phyloP scores from a whole-genome alignment of 2,888 invertebrate species.

The Vanessa cardui region DNA sequence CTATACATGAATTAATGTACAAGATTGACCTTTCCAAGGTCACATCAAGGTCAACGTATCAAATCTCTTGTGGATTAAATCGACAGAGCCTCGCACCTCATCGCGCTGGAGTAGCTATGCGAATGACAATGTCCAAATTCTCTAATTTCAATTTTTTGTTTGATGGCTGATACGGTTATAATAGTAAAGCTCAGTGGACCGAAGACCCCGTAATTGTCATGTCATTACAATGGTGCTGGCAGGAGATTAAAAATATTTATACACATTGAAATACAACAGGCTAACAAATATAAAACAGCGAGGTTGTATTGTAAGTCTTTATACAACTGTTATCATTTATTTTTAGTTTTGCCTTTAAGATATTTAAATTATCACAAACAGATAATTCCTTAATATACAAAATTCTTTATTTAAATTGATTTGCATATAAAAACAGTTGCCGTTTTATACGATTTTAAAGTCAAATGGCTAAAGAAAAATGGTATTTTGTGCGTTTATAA shows the following conservation, averaged over 20 bases:
- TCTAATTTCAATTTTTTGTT: not conserved
- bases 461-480: not conserved
- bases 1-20: slow-evolving; percentile 37
- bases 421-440: too few relatives aligned
- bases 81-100: not conserved
- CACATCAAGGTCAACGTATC: slow-evolving; percentile 12
- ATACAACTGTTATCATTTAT: not conserved
- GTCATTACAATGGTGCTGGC: slow-evolving; percentile 18
- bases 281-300: slow-evolving; percentile 10
- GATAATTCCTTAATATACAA: too few relatives aligned
- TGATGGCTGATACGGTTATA: not conserved
- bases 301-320: slow-evolving; percentile 8
- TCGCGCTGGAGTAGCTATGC: not conserved
- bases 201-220: slow-evolving; percentile 13
- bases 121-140: not conserved
- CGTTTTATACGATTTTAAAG: not conserved
- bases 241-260: slow-evolving; percentile 13
- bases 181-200: slow-evolving; percentile 3
- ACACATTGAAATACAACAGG: slow-evolving; percentile 11
- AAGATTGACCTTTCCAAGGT: slow-evolving; percentile 24
- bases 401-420: too few relatives aligned
- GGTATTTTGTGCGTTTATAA: not conserved
- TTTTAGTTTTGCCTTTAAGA: too few relatives aligned
- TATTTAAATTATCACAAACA: too few relatives aligned
- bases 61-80: slow-evolving; percentile 20